Conservation (phyloP, 2,888 invertebrate genomes). For the Peribatodes rhomboidaria region DNA sequence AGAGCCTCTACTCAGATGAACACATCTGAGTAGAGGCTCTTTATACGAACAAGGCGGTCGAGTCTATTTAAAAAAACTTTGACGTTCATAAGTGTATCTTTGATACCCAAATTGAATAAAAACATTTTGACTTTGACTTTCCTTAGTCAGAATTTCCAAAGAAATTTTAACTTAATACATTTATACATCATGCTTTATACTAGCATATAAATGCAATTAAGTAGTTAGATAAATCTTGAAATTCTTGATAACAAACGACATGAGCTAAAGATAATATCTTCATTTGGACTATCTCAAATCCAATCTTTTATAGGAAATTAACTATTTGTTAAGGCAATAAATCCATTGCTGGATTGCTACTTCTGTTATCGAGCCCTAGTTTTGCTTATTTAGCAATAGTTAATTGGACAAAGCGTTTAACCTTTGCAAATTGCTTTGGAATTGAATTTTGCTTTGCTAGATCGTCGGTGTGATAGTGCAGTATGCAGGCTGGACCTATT, state of each 20-base stretch:
- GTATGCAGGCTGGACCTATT: conserved; percentile 24
- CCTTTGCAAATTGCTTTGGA: conserved; percentile 57
- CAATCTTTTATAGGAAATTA: conserved; percentile 40
- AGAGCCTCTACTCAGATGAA: no score
- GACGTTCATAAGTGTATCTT: no score
- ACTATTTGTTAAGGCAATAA: conserved; percentile 47
- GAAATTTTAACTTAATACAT: neutral
- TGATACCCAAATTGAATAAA: no score
- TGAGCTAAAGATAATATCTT: conserved; percentile 31
- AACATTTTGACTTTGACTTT: neutral
- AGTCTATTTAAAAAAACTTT: no score
- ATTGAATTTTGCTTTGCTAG: conserved; percentile 56
- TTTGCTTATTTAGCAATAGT: conserved; percentile 58
- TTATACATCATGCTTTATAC: neutral
- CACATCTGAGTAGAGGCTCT: no score
- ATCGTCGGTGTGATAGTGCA: conserved; percentile 51
- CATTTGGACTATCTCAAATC: conserved; percentile 10
- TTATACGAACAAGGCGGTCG: no score
- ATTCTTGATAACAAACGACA: conserved; percentile 22
- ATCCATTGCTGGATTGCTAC: conserved; percentile 41
- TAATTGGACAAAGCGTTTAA: conserved; percentile 63
- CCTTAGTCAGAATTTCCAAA: neutral
- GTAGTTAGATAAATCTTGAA: neutral
- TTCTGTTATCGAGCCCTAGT: conserved; percentile 51
- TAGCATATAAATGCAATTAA: neutral